Evolutionary conservation across 2,888 invertebrate species (phyloP).

Genomic region (Bhutanitis thaidina): DNA sequence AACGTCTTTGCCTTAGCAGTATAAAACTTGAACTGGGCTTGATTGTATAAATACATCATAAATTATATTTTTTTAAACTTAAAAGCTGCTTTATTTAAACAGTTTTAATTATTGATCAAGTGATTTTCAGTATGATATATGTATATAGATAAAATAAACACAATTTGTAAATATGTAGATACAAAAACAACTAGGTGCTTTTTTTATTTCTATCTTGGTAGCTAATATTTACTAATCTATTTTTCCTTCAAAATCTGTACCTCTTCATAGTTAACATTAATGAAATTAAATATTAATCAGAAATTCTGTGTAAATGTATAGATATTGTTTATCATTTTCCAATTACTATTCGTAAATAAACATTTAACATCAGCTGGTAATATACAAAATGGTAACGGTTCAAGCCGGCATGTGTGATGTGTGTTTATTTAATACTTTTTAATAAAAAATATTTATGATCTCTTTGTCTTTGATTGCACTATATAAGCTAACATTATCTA

Average conservation of each 20-base stretch:
- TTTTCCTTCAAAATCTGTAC: too few species aligned
- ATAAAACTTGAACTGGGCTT: conserved; percentile 8
- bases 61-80: background rate
- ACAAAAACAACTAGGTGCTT: too few species aligned
- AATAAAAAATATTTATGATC: conserved; percentile 21
- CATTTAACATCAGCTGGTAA: background rate
- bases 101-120: too few species aligned
- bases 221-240: too few species aligned
- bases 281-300: too few species aligned
- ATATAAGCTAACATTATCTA: conserved; percentile 4
- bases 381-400: background rate
- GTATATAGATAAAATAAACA: background rate
- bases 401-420: conserved; percentile 19
- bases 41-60: background rate
- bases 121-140: too few species aligned
- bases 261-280: too few species aligned
- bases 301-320: background rate
- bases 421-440: conserved; percentile 6
- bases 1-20: conserved; percentile 21
- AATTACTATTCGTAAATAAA: too few species aligned
- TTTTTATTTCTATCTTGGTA: too few species aligned
- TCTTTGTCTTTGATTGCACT: conserved; percentile 25
- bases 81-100: background rate
- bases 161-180: conserved; percentile 3
- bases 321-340: background rate